Evolutionary conservation across 2,888 invertebrate genomes (phyloP).

Genomic region (Plutella xylostella): DNA sequence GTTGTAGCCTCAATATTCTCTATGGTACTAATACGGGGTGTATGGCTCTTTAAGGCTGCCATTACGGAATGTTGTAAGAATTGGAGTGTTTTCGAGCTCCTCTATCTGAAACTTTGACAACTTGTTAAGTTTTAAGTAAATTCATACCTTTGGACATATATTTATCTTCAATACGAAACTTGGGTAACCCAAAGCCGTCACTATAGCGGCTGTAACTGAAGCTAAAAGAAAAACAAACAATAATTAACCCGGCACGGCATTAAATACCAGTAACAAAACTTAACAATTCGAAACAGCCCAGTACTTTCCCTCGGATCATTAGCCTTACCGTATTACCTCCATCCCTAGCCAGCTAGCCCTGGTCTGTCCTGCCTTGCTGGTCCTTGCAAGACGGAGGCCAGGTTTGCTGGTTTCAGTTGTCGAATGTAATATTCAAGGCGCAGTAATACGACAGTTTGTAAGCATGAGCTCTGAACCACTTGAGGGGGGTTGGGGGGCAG

Average conservation of each 20-base stretch:
- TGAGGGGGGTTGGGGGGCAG: conserved; percentile 28
- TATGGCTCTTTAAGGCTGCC: not conserved
- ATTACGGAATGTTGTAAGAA: conserved; percentile 6
- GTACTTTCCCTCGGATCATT: conserved; percentile 5
- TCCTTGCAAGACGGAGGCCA: too few relatives aligned
- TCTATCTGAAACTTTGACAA: too few relatives aligned
- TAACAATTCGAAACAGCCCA: conserved; percentile 1
- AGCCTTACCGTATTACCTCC: conserved; percentile 2
- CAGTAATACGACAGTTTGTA: conserved; percentile 68
- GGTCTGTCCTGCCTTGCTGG: too few relatives aligned
- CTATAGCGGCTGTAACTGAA: too few relatives aligned
- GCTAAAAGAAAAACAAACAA: too few relatives aligned
- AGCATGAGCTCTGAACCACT: conserved; percentile 59
- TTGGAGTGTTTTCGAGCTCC: not conserved
- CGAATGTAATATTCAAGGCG: conserved; percentile 48
- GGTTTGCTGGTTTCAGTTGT: too few relatives aligned
- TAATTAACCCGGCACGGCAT: not conserved
- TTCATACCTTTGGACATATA: too few relatives aligned
- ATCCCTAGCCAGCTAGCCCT: too few relatives aligned
- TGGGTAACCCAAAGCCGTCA: too few relatives aligned
- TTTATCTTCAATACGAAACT: too few relatives aligned
- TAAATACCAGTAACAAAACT: conserved; percentile 4
- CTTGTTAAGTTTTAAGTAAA: too few relatives aligned
- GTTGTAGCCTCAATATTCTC: conserved; percentile 22
- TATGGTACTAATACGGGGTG: conserved; percentile 10